phyloP scores from a whole-genome alignment of 2,113 vertebrate genomes.

The Phainopepla nitens region DNA sequence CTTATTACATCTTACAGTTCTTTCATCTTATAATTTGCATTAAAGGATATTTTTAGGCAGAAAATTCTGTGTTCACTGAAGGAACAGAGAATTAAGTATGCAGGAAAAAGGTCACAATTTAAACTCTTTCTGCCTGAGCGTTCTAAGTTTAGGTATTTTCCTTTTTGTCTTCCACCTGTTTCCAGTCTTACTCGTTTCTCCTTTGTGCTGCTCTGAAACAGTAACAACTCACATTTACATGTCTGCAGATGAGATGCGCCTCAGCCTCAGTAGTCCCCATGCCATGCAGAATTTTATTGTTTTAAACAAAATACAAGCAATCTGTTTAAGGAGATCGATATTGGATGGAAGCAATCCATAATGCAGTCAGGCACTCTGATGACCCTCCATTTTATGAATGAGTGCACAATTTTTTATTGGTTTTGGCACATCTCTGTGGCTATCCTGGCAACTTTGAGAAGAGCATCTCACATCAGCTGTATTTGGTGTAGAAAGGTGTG shows the following conservation, averaged over 20 bases:
- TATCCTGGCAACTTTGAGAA: not conserved
- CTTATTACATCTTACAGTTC: slow-evolving; percentile 74
- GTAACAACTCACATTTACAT: not conserved
- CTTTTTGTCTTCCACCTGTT: slow-evolving; percentile 65
- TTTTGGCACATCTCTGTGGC: not conserved
- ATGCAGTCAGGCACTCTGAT: not conserved
- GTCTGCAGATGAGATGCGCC: not conserved
- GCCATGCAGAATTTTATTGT: not conserved
- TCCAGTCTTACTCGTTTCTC: not conserved
- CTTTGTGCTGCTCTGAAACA: not conserved
- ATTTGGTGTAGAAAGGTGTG: not conserved
- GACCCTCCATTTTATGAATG: not conserved
- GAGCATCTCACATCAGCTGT: not conserved
- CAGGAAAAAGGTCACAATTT: slow-evolving; percentile 25
- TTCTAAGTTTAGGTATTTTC: slow-evolving; percentile 66
- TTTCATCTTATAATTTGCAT: slow-evolving; percentile 79
- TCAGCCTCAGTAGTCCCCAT: not conserved
- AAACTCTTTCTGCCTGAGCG: not conserved
- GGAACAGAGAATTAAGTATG: slow-evolving; percentile 71
- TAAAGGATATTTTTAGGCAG: slow-evolving; percentile 78
- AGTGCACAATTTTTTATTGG: not conserved
- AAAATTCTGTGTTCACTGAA: slow-evolving; percentile 71
- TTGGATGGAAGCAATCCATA: not conserved
- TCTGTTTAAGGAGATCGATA: not conserved
- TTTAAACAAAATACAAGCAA: not conserved